Evolutionary conservation across 2,888 invertebrate species (phyloP).

Genomic region (Trachelus stipa): DNA sequence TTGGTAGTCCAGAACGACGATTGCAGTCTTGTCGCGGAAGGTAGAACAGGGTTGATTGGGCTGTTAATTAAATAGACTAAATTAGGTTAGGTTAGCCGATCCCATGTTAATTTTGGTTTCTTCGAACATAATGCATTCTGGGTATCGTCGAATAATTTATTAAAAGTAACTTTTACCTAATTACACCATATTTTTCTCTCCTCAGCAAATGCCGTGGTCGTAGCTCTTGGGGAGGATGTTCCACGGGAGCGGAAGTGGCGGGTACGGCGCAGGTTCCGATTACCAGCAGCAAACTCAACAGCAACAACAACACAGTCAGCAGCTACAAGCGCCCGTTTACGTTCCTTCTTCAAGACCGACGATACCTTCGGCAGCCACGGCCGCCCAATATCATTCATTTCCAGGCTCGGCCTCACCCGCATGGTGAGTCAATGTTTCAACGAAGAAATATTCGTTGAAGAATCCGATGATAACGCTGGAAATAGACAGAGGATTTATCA

Average conservation of each 20-base stretch:
- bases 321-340: conserved; percentile 74
- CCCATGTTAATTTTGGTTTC: too few species aligned
- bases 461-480: background rate
- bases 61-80: background rate
- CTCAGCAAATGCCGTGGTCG: conserved; percentile 48
- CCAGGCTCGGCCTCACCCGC: conserved; percentile 61
- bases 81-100: too few species aligned
- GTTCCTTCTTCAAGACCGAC: conserved; percentile 74
- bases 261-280: conserved; percentile 63
- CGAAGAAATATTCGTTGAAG: background rate
- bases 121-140: too few species aligned
- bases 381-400: conserved; percentile 66
- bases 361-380: conserved; percentile 70
- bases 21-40: background rate
- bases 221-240: conserved; percentile 58
- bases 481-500: background rate
- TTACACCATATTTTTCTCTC: conserved; percentile 1
- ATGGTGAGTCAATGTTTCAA: conserved; percentile 45
- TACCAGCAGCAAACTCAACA: conserved; percentile 60
- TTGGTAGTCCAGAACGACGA: background rate
- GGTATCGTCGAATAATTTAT: background rate
- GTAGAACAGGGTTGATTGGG: background rate
- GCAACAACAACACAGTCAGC: conserved; percentile 56
- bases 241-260: conserved; percentile 64
- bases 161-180: background rate